Conservation (phyloP, 2,888 invertebrate genomes). For the Dolichomitus sp. region DNA sequence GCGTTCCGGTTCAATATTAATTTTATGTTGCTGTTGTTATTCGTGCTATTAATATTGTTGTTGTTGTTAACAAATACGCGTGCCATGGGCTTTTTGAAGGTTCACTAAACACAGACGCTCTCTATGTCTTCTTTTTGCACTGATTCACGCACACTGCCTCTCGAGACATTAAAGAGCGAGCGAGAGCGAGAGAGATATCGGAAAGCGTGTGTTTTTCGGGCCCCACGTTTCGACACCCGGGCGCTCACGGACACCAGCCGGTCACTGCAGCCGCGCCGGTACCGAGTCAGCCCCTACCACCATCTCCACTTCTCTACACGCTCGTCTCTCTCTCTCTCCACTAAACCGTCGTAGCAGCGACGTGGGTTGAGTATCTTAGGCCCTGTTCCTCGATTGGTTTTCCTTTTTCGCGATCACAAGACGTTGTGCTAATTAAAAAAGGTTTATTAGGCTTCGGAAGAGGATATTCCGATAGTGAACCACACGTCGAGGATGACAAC, state of each 20-base stretch:
- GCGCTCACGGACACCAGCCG: conserved; percentile 80
- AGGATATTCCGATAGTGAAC: neutral
- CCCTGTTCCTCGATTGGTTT: neutral
- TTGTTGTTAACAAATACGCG: neutral
- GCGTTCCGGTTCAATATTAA: neutral
- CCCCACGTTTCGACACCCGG: conserved; percentile 73
- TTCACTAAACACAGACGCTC: neutral
- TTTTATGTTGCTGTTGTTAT: neutral
- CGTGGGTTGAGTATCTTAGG: neutral
- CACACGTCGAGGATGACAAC: neutral
- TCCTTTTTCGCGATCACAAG: neutral
- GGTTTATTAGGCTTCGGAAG: neutral
- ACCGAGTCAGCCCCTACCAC: conserved; percentile 68
- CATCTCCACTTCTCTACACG: conserved; percentile 54
- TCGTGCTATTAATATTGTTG: neutral
- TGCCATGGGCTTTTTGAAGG: neutral
- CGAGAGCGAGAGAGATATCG: conserved; percentile 33
- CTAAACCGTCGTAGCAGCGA: conserved; percentile 13
- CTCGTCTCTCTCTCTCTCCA: conserved; percentile 37
- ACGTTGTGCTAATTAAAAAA: neutral
- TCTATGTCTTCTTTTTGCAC: conserved; percentile 18
- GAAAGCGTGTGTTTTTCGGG: conserved; percentile 52
- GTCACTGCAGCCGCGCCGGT: conserved; percentile 80
- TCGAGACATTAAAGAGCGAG: conserved; percentile 43
- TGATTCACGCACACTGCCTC: conserved; percentile 26